Evolutionary conservation across 2,888 invertebrate genomes (phyloP).

Genomic region (Petrophora chlorosata): DNA sequence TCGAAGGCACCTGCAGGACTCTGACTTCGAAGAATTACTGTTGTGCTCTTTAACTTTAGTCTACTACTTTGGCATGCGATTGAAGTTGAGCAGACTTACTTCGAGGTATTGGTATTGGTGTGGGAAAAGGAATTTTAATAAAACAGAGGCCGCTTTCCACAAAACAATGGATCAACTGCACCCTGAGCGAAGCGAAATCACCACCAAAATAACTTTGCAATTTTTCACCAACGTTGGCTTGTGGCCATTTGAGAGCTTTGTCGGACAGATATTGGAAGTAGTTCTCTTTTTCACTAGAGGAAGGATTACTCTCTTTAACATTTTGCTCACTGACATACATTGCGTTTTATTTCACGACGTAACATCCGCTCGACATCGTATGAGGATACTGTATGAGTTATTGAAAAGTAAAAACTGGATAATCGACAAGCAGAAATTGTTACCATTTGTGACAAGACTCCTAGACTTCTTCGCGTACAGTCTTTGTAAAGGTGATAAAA

Average conservation of each 20-base stretch:
- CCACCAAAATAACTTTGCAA: constrained; percentile 55
- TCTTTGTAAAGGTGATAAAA: constrained; percentile 46
- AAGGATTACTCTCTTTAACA: constrained; percentile 53
- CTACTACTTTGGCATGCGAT: constrained; percentile 64
- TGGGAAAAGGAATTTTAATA: constrained; percentile 50
- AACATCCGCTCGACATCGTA: constrained; percentile 66
- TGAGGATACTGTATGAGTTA: constrained; percentile 77
- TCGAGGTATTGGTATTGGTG: constrained; percentile 49
- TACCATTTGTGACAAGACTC: constrained; percentile 68
- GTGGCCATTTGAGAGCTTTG: constrained; percentile 63
- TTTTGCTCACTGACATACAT: constrained; percentile 63
- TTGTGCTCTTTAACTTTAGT: constrained; percentile 56
- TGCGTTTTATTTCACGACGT: constrained; percentile 53
- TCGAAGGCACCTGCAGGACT: constrained; percentile 45
- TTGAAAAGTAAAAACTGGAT: constrained; percentile 75
- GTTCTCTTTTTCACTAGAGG: constrained; percentile 56
- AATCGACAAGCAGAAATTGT: constrained; percentile 61
- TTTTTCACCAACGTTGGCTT: constrained; percentile 54
- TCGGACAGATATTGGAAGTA: constrained; percentile 59
- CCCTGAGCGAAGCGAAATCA: constrained; percentile 56
- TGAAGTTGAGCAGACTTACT: constrained; percentile 50
- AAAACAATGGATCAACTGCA: constrained; percentile 53
- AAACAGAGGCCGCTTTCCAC: constrained; percentile 55
- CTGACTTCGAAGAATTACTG: constrained; percentile 52
- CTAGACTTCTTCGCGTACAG: constrained; percentile 75